Evolutionary conservation across 2,797 vertebrate genomes (phyloP).

Genomic region (Acanthurus lineatus): DNA sequence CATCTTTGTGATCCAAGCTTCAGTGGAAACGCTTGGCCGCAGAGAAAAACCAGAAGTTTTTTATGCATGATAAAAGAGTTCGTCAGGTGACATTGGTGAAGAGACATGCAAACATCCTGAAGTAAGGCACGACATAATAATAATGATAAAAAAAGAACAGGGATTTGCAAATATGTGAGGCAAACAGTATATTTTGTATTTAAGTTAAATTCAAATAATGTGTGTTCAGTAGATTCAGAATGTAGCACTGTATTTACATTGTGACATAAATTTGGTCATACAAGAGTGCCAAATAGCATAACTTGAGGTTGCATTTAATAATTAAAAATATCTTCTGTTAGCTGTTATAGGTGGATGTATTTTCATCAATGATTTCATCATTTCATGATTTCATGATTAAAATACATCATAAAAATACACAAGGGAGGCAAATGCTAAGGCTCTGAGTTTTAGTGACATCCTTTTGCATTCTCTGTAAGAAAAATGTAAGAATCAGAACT

Average conservation of each 20-base stretch:
- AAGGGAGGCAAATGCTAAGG: too few species aligned
- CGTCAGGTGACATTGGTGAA: neutral
- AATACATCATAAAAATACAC: too few species aligned
- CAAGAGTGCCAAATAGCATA: too few species aligned
- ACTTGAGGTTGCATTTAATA: too few species aligned
- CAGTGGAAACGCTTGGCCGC: constrained; percentile 4
- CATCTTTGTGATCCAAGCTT: neutral
- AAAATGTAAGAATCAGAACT: too few species aligned
- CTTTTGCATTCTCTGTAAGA: neutral
- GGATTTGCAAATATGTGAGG: neutral
- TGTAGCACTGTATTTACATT: neutral
- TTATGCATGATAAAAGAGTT: constrained; percentile 5
- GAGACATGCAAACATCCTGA: neutral
- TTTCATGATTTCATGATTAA: too few species aligned
- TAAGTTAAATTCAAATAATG: neutral
- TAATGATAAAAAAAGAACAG: neutral
- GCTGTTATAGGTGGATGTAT: constrained; percentile 4
- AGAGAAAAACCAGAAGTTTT: neutral
- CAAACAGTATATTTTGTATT: neutral
- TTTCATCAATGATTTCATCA: neutral
- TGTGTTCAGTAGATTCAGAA: neutral
- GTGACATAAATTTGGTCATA: too few species aligned
- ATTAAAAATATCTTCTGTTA: neutral
- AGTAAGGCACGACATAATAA: neutral
- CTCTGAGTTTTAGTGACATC: neutral